A percentile compares a stretch with the other conserved stretches of the same genome.
These are phyloP conservation scores for Puffinus mauretanicus DNA, from an alignment of 2,113 vertebrate species.

Conservation along the genomic window DNA sequence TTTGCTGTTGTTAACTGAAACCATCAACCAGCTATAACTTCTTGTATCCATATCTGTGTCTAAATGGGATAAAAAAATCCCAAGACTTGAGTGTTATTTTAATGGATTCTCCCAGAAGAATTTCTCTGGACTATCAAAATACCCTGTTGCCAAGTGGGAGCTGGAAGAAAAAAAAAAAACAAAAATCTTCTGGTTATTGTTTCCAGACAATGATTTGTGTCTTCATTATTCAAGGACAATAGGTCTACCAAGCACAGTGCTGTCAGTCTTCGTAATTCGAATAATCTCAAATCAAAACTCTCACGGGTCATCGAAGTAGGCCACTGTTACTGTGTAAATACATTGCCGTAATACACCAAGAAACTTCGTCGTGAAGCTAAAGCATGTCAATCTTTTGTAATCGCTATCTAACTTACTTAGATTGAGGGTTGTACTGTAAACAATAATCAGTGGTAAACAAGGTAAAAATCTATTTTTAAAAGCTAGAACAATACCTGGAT, in stretches of 20 bases:
- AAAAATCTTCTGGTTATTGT: background rate
- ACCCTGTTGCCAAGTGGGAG: background rate
- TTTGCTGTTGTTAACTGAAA: background rate
- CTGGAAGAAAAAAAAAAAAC: background rate
- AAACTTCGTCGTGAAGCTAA: background rate
- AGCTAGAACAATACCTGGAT: background rate
- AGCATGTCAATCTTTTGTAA: background rate
- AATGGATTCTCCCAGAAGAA: background rate
- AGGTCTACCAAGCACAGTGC: background rate
- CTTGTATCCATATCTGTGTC: background rate
- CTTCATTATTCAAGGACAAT: background rate
- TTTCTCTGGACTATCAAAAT: background rate
- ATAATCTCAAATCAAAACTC: background rate
- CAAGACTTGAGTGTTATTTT: constrained; percentile 17
- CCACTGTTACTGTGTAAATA: background rate
- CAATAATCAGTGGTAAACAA: background rate
- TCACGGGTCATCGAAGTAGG: background rate
- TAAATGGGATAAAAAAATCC: constrained; percentile 19
- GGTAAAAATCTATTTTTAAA: background rate
- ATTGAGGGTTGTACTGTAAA: background rate
- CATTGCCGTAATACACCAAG: background rate
- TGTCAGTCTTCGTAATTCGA: background rate
- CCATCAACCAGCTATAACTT: background rate
- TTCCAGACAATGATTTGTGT: background rate
- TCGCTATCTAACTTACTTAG: background rate